phyloP scores from a whole-genome alignment of 2,113 vertebrate species.

The Pleuronectes platessa region DNA sequence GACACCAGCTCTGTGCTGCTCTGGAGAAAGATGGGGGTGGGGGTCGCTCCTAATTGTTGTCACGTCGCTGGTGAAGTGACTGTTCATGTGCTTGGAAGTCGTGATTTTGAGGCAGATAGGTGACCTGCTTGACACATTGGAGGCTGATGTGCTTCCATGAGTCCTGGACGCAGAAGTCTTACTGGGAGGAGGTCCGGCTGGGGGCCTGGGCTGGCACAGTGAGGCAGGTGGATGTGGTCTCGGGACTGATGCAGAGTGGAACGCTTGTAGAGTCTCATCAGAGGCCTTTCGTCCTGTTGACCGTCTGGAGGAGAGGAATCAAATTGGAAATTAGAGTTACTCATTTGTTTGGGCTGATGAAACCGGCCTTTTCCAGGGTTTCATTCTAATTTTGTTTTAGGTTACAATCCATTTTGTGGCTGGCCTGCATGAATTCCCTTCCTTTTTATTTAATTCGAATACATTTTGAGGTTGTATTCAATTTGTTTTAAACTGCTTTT shows the following conservation, averaged over 20 bases:
- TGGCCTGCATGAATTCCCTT: neutral
- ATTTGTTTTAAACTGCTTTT: too few species aligned
- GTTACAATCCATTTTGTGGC: neutral
- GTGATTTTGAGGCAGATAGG: constrained; percentile 2
- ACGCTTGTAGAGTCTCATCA: constrained; percentile 12
- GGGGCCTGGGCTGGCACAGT: constrained; percentile 36
- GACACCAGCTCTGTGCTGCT: constrained; percentile 7
- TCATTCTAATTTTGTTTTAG: neutral
- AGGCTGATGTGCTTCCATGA: constrained; percentile 12
- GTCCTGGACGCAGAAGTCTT: constrained; percentile 18
- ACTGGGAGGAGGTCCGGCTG: neutral
- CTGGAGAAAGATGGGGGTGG: neutral
- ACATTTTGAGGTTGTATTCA: neutral
- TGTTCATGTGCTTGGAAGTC: neutral
- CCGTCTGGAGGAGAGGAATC: constrained; percentile 24
- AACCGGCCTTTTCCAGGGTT: neutral
- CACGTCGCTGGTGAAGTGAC: constrained; percentile 5
- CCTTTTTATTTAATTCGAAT: too few species aligned
- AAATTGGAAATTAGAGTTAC: neutral
- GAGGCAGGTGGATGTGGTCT: constrained; percentile 35
- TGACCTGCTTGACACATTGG: constrained; percentile 7
- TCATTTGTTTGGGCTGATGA: neutral
- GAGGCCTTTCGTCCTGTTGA: constrained; percentile 17
- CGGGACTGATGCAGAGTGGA: neutral
- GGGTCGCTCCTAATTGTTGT: neutral